These are phyloP conservation scores for Rousettus madagascariensis DNA, from an alignment of 2,797 vertebrate genomes.

Conservation along the genomic window DNA sequence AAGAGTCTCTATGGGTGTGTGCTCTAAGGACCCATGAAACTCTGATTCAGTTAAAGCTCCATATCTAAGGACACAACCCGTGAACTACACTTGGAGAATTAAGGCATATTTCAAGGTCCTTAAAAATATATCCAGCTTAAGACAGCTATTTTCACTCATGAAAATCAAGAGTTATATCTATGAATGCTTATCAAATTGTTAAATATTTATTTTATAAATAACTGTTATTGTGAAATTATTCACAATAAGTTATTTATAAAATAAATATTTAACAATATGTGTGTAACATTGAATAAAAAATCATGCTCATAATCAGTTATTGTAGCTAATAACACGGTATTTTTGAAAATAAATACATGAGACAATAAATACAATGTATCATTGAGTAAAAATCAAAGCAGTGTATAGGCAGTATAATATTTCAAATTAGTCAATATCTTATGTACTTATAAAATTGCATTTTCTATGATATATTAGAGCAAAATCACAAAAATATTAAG, in stretches of 20 bases:
- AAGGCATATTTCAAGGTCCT: background rate
- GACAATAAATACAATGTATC: background rate
- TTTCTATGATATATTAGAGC: background rate
- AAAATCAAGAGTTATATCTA: background rate
- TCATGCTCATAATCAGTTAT: background rate
- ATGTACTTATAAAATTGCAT: background rate
- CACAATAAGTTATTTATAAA: background rate
- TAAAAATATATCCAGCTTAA: background rate
- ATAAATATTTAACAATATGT: background rate
- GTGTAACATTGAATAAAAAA: background rate
- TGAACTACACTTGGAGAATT: background rate
- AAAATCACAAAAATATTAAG: background rate
- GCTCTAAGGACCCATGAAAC: accelerated
- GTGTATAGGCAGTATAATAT: background rate
- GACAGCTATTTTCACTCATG: background rate
- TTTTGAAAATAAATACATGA: background rate
- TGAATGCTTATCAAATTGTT: background rate
- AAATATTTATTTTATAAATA: too few relatives aligned
- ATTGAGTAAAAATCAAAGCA: background rate
- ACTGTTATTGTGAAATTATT: background rate
- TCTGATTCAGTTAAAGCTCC: background rate
- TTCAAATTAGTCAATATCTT: background rate
- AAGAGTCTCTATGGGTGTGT: background rate
- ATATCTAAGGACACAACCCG: background rate
- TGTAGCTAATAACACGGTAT: background rate